Evolutionary conservation across 53 echinoderm and acorn worm genomes (phyloP).

Genomic region (Paelopatides confundens): DNA sequence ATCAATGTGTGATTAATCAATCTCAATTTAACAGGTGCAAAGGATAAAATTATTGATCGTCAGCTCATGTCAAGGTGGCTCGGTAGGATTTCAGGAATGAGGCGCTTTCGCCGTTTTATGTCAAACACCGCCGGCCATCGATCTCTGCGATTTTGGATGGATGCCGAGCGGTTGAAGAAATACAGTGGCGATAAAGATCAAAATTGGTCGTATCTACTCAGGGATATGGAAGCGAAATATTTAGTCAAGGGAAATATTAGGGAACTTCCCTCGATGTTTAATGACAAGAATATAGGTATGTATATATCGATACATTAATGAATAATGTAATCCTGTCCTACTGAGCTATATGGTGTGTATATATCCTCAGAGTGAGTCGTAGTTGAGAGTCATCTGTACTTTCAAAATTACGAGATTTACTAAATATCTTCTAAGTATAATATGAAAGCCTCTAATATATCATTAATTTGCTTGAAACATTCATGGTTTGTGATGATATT

Average conservation of each 20-base stretch:
- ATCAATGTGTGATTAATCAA: background rate
- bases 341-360: no score
- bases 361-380: no score
- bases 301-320: no score
- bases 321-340: no score
- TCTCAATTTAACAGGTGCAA: conserved; percentile 62
- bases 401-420: no score
- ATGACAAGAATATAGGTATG: background rate
- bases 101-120: conserved; percentile 88
- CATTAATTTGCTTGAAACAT: no score
- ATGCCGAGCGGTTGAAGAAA: conserved; percentile 77
- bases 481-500: no score
- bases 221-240: conserved; percentile 86
- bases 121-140: conserved; percentile 77
- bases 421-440: no score
- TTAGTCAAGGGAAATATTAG: conserved; percentile 62
- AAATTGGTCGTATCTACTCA: conserved; percentile 63
- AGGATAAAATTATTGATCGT: conserved; percentile 84
- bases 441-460: no score
- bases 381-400: no score
- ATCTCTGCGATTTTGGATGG: conserved; percentile 87
- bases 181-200: conserved; percentile 52
- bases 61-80: conserved; percentile 90
- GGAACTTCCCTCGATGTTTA: background rate
- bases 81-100: conserved; percentile 90